Evolutionary conservation across 2,888 invertebrate species (phyloP).

Genomic region (Dolomedes plantarius): DNA sequence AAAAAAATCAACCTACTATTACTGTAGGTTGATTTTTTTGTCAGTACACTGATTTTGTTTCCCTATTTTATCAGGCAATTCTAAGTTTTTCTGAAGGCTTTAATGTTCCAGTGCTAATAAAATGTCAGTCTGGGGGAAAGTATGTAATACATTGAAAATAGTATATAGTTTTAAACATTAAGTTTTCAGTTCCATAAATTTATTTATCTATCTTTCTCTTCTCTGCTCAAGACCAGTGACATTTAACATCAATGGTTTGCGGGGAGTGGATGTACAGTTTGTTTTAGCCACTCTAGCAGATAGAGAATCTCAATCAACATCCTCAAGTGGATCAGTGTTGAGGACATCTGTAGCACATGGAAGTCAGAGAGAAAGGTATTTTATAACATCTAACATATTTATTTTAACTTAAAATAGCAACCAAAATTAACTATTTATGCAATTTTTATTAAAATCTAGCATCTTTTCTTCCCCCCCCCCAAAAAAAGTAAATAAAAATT

Average conservation of each 20-base stretch:
- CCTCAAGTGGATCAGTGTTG: constrained; percentile 35
- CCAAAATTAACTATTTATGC: too few relatives aligned
- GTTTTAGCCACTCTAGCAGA: constrained; percentile 86
- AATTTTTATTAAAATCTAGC: too few relatives aligned
- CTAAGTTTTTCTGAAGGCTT: constrained; percentile 87
- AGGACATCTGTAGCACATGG: constrained; percentile 40
- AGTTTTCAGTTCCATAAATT: not conserved
- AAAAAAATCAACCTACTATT: too few relatives aligned
- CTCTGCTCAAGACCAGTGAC: constrained; percentile 82
- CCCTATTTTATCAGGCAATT: constrained; percentile 82
- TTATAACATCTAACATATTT: too few relatives aligned
- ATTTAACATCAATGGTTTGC: constrained; percentile 84
- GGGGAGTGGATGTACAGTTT: constrained; percentile 86
- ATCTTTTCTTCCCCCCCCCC: too few relatives aligned
- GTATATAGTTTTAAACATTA: not conserved
- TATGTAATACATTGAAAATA: constrained; percentile 76
- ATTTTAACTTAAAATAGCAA: too few relatives aligned
- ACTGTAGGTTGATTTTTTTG: too few relatives aligned
- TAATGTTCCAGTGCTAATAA: constrained; percentile 82
- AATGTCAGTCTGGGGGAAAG: constrained; percentile 87
- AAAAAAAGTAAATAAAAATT: too few relatives aligned
- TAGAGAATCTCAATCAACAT: constrained; percentile 33
- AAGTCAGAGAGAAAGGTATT: not conserved
- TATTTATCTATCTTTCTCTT: not conserved
- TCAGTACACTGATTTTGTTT: too few relatives aligned